Percentiles rank a stretch among this genome's conserved stretches.
phyloP scores from a whole-genome alignment of 2,113 vertebrate species.

The Catharus minimus region DNA sequence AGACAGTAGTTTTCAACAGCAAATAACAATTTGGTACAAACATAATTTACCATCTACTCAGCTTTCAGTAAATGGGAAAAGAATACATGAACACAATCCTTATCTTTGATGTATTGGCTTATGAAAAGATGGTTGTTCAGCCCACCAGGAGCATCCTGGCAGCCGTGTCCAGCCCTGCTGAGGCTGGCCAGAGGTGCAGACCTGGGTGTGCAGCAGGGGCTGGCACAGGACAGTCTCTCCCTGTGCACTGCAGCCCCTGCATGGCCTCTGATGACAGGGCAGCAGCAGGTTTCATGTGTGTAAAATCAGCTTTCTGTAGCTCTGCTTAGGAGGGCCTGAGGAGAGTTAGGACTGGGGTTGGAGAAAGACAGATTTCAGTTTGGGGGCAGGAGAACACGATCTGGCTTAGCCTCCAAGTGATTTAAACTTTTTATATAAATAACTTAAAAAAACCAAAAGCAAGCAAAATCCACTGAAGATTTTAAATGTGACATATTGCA shows the following conservation, averaged over 20 bases:
- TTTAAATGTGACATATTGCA: background rate
- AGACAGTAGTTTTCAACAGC: background rate
- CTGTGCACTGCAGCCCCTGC: background rate
- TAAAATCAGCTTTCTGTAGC: background rate
- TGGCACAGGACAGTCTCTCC: background rate
- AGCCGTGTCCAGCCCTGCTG: accelerated
- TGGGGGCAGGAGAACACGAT: background rate
- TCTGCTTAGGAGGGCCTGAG: background rate
- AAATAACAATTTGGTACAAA: background rate
- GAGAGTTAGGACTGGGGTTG: background rate
- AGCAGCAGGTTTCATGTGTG: background rate
- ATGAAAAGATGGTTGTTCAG: background rate
- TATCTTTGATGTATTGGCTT: background rate
- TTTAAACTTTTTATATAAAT: background rate
- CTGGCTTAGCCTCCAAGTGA: background rate
- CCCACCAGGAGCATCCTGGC: background rate
- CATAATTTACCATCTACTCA: background rate
- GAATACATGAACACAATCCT: background rate
- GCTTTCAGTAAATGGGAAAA: background rate
- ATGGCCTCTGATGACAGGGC: background rate
- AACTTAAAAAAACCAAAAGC: background rate
- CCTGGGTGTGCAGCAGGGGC: accelerated
- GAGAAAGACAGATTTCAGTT: background rate
- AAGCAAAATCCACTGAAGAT: too few relatives aligned
- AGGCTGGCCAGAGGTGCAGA: background rate